A percentile compares a stretch with the other conserved stretches of the same genome.
These are phyloP conservation scores for Ascaphus truei DNA, from an alignment of 2,113 vertebrate species.

Conservation along the genomic window DNA sequence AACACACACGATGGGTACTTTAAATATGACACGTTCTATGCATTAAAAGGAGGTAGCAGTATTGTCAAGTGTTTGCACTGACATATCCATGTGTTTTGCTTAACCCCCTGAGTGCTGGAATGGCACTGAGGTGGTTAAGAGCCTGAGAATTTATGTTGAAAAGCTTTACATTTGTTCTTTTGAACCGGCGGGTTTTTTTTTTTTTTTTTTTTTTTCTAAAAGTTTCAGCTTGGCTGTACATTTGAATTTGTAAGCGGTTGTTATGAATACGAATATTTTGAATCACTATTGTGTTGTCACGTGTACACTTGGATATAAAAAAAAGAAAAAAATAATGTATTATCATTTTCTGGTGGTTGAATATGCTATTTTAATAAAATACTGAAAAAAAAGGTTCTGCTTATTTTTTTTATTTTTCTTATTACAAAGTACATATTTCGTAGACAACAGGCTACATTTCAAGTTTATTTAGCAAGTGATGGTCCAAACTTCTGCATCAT, in stretches of 20 bases:
- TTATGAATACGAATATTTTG: slow-evolving; percentile 62
- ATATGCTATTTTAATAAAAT: slow-evolving; percentile 97
- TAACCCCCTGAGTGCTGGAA: not conserved
- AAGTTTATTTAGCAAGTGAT: too few species aligned
- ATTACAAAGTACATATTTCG: too few species aligned
- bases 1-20: slow-evolving; percentile 55
- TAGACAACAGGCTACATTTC: too few species aligned
- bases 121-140: slow-evolving; percentile 14
- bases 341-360: slow-evolving; percentile 75
- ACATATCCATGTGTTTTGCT: slow-evolving; percentile 40
- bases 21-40: slow-evolving; percentile 61
- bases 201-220: not conserved
- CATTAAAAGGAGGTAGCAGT: slow-evolving; percentile 50
- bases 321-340: slow-evolving; percentile 61
- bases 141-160: slow-evolving; percentile 55
- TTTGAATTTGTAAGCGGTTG: slow-evolving; percentile 64
- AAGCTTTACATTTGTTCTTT: slow-evolving; percentile 61
- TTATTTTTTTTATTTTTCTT: not conserved
- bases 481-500: too few species aligned
- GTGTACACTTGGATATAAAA: slow-evolving; percentile 51
- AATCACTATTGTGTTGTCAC: slow-evolving; percentile 72
- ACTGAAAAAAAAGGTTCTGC: slow-evolving; percentile 59
- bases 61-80: slow-evolving; percentile 50
- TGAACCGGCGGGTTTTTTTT: slow-evolving; percentile 42
- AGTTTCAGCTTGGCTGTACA: slow-evolving; percentile 58